Percentiles rank a stretch among this genome's conserved stretches.
These are phyloP conservation scores for Rhea americana DNA, from an alignment of 2,113 vertebrate species.

Conservation along the genomic window DNA sequence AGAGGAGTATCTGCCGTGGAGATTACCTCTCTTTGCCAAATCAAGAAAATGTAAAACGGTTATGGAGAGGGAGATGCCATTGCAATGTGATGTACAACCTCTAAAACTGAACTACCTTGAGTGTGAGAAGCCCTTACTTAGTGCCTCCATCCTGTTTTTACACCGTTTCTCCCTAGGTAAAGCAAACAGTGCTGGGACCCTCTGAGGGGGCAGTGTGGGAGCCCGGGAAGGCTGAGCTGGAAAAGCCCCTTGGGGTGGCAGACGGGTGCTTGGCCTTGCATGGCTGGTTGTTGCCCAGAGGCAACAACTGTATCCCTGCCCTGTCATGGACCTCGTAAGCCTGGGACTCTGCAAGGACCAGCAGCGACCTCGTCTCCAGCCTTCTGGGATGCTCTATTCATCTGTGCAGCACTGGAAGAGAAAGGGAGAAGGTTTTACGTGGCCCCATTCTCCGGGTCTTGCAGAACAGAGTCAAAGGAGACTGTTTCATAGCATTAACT, in stretches of 20 bases:
- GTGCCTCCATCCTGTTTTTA: neutral
- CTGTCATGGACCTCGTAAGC: accelerated
- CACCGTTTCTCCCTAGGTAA: neutral
- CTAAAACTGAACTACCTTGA: neutral
- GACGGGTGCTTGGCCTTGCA: accelerated
- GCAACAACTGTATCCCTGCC: neutral
- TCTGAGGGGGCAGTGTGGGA: neutral
- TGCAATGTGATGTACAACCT: neutral
- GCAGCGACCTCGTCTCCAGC: neutral
- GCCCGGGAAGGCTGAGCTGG: neutral
- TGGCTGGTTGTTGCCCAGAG: neutral
- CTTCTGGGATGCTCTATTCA: neutral
- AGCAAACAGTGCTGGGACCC: neutral
- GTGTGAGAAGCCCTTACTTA: neutral
- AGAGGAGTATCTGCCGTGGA: neutral
- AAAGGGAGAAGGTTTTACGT: accelerated
- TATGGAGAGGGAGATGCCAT: neutral
- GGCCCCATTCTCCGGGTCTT: neutral
- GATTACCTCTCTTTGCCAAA: neutral
- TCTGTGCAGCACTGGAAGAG: neutral
- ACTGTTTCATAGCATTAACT: neutral
- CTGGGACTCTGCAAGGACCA: neutral
- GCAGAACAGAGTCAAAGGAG: neutral
- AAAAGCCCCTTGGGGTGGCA: accelerated
- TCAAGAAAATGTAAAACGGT: neutral